A percentile compares a stretch with the other conserved stretches of the same genome.
phyloP scores from a whole-genome alignment of 2,797 vertebrate genomes.

The Xiphophorus birchmanni region DNA sequence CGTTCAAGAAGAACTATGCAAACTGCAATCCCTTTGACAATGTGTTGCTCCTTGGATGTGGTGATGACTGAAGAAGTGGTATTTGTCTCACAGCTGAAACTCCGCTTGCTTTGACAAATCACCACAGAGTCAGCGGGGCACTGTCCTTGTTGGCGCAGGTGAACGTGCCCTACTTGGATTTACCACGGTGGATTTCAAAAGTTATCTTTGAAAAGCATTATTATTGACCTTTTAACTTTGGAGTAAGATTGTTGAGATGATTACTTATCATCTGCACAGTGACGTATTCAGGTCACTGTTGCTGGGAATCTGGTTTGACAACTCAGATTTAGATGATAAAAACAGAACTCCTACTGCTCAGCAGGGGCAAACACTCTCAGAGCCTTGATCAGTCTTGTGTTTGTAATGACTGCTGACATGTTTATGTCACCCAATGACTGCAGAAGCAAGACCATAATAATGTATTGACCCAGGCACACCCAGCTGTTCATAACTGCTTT shows the following conservation, averaged over 20 bases:
- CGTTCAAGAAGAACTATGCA: constrained; percentile 30
- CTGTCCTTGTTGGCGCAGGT: constrained; percentile 30
- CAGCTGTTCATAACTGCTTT: constrained; percentile 48
- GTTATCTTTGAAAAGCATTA: constrained; percentile 17
- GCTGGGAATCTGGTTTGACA: constrained; percentile 21
- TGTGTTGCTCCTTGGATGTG: constrained; percentile 1
- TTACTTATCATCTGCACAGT: constrained; percentile 17
- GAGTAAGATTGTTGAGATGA: constrained; percentile 14
- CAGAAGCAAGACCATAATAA: constrained; percentile 31
- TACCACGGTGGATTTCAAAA: constrained; percentile 15
- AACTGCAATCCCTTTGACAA: constrained; percentile 17
- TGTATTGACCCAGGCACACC: constrained; percentile 60
- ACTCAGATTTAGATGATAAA: constrained; percentile 9
- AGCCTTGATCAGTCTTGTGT: constrained; percentile 34
- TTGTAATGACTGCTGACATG: constrained; percentile 42
- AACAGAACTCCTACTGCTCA: constrained; percentile 29
- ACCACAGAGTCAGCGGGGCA: constrained; percentile 23
- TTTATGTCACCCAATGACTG: constrained; percentile 42
- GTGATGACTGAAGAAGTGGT: constrained; percentile 14
- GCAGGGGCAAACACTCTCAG: constrained; percentile 36
- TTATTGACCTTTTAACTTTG: constrained; percentile 40
- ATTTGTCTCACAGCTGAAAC: constrained; percentile 22
- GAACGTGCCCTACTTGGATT: constrained; percentile 42
- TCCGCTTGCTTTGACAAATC: constrained; percentile 54
- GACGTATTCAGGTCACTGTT: constrained; percentile 31